These are phyloP conservation scores for Pachymerium ferrugineum DNA, from an alignment of 2,888 invertebrate species.

Conservation along the genomic window DNA sequence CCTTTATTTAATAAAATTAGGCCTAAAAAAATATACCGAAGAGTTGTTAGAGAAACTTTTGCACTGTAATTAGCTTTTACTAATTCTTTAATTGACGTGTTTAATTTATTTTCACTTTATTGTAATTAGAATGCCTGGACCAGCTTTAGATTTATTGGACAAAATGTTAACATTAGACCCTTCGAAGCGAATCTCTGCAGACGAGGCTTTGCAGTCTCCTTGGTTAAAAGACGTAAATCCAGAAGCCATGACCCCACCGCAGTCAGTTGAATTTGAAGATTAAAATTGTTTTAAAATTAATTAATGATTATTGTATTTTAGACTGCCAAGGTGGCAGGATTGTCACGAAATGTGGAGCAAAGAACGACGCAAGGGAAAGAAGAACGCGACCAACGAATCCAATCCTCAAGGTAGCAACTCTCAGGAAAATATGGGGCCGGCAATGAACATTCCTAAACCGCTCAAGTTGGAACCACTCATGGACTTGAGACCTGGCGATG, in stretches of 20 bases:
- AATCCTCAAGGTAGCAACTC: no score
- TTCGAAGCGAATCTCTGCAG: slow-evolving; percentile 83
- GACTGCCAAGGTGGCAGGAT: slow-evolving; percentile 91
- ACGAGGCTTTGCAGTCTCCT: slow-evolving; percentile 81
- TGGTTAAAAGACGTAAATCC: slow-evolving; percentile 90
- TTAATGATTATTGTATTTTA: slow-evolving; percentile 38
- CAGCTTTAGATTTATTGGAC: slow-evolving; percentile 85
- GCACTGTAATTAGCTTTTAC: slow-evolving; percentile 55
- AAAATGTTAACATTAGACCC: slow-evolving; percentile 96
- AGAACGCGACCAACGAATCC: slow-evolving; percentile 52
- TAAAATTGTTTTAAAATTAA: slow-evolving; percentile 29
- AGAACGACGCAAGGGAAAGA: slow-evolving; percentile 75
- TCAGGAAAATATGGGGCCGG: background rate
- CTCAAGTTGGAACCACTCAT: background rate
- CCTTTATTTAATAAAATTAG: slow-evolving; percentile 87
- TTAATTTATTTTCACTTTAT: background rate
- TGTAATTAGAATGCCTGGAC: slow-evolving; percentile 63
- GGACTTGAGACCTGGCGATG: background rate
- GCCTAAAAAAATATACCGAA: slow-evolving; percentile 80
- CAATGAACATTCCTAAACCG: background rate
- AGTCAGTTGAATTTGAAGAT: slow-evolving; percentile 51
- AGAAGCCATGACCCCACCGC: slow-evolving; percentile 56
- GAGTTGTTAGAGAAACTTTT: slow-evolving; percentile 87
- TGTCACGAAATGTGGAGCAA: slow-evolving; percentile 99
- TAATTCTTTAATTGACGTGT: background rate